Conservation (phyloP, 2,113 vertebrate genomes). For the Tor tambroides region DNA sequence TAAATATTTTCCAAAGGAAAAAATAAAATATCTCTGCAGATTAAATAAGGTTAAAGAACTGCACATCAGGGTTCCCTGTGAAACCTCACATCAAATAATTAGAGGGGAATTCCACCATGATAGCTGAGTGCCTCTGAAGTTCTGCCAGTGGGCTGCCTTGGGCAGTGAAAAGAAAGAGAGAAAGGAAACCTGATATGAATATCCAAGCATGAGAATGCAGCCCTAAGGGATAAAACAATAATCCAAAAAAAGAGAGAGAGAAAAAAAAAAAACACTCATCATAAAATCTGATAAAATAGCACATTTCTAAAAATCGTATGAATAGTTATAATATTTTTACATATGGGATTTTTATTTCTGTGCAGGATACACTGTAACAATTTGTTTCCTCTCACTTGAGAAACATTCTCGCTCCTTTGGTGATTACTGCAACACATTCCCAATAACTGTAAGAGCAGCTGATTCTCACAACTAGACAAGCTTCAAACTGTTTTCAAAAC, state of each 20-base stretch:
- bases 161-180: slow-evolving; percentile 61
- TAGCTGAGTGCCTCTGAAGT: slow-evolving; percentile 60
- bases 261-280: background rate
- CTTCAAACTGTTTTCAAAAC: background rate
- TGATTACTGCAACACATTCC: background rate
- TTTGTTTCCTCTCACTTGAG: background rate
- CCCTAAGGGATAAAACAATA: slow-evolving; percentile 24
- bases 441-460: background rate
- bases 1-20: background rate
- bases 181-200: slow-evolving; percentile 61
- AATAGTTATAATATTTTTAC: background rate
- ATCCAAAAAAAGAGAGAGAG: too few relatives aligned
- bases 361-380: background rate
- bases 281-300: background rate
- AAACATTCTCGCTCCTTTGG: background rate
- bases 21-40: background rate
- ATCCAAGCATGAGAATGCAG: slow-evolving; percentile 11
- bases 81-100: slow-evolving; percentile 55
- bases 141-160: slow-evolving; percentile 65
- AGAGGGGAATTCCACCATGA: slow-evolving; percentile 41
- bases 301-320: background rate
- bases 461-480: background rate
- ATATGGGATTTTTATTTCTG: background rate
- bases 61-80: slow-evolving; percentile 24
- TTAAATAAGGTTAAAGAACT: background rate